phyloP scores from a whole-genome alignment of 92 coral and sea anemone species.

The Galaxea fascicularis region DNA sequence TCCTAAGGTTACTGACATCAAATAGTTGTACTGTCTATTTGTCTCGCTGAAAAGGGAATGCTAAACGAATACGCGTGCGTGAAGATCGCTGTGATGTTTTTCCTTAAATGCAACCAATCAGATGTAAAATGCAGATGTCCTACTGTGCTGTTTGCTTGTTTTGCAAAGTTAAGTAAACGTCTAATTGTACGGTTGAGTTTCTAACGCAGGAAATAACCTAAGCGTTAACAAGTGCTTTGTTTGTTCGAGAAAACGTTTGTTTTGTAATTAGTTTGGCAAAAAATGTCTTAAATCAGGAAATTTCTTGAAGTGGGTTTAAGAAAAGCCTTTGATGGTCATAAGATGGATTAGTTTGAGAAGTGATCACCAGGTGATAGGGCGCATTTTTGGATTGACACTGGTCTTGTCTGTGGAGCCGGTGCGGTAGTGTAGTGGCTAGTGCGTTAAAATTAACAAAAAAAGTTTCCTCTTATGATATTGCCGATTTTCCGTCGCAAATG shows the following conservation, averaged over 20 bases:
- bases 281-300: background rate
- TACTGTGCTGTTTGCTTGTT: background rate
- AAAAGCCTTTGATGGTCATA: background rate
- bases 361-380: background rate
- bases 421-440: no score
- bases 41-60: no score
- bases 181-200: background rate
- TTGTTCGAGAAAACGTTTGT: background rate
- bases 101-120: no score
- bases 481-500: no score
- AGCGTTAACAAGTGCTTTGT: background rate
- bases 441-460: no score
- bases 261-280: constrained; percentile 1
- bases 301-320: background rate
- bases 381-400: background rate
- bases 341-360: background rate
- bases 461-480: no score
- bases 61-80: no score
- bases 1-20: no score
- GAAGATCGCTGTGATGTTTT: no score
- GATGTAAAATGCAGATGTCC: background rate
- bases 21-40: no score
- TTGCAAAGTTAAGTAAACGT: background rate
- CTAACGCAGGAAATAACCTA: background rate
- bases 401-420: no score